These are phyloP conservation scores for Myzus persicae DNA, from an alignment of 1,140 invertebrate species.

Conservation along the genomic window DNA sequence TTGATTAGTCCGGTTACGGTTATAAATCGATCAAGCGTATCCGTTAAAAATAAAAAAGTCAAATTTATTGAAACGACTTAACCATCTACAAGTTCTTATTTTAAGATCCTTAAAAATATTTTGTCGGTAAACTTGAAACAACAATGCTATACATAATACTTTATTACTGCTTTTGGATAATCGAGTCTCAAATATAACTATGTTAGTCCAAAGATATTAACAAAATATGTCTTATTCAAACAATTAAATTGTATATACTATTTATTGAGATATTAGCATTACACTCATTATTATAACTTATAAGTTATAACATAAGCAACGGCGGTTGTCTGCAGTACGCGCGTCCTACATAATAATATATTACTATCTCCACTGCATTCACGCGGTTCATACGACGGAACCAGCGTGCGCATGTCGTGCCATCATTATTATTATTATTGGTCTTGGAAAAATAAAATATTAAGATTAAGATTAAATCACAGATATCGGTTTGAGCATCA, in stretches of 20 bases:
- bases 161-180: background rate
- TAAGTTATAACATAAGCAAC: too few species aligned
- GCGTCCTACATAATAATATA: background rate
- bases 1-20: background rate
- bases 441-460: background rate
- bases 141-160: background rate
- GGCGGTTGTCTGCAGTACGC: background rate
- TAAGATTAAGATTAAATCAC: background rate
- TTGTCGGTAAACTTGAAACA: background rate
- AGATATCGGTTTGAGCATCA: background rate
- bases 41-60: background rate
- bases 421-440: background rate
- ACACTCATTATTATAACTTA: background rate
- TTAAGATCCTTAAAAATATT: background rate
- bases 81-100: background rate
- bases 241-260: background rate
- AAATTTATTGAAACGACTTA: background rate
- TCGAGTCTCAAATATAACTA: background rate
- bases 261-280: background rate
- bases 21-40: background rate
- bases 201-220: background rate
- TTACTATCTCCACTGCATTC: constrained; percentile 7
- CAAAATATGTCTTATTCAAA: background rate
- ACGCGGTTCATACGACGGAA: background rate
- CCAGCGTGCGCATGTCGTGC: background rate